These are phyloP conservation scores for Merodon equestris DNA, from an alignment of 2,888 invertebrate genomes.

Conservation along the genomic window DNA sequence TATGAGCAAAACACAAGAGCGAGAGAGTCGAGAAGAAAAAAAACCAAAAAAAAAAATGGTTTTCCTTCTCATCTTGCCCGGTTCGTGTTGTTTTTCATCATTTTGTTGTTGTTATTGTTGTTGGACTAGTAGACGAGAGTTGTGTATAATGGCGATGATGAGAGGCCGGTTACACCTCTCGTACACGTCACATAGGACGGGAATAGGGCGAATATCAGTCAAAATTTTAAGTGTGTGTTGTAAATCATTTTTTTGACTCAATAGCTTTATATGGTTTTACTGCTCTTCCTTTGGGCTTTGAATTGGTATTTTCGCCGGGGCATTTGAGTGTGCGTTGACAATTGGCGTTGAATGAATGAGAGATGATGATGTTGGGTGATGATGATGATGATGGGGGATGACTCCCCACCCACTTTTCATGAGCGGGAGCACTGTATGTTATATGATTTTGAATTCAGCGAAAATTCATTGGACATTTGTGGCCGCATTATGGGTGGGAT, in stretches of 20 bases:
- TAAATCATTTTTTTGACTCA: slow-evolving; percentile 56
- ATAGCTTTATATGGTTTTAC: no score
- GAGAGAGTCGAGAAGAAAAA: slow-evolving; percentile 43
- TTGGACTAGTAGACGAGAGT: slow-evolving; percentile 39
- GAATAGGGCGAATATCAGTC: slow-evolving; percentile 65
- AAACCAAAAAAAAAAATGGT: no score
- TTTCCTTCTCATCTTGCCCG: no score
- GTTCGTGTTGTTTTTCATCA: no score
- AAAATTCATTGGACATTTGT: slow-evolving; percentile 58
- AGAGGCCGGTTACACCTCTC: slow-evolving; percentile 69
- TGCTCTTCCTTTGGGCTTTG: no score
- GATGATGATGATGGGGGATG: slow-evolving; percentile 58
- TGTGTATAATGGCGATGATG: slow-evolving; percentile 67
- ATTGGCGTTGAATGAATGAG: slow-evolving; percentile 66
- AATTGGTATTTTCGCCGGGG: slow-evolving; percentile 20
- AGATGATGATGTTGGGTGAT: slow-evolving; percentile 46
- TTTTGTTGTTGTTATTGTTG: slow-evolving; percentile 42
- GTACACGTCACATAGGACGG: slow-evolving; percentile 65
- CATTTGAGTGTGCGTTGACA: slow-evolving; percentile 68
- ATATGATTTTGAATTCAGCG: slow-evolving; percentile 49
- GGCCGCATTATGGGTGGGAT: slow-evolving; percentile 41
- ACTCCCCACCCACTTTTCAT: slow-evolving; percentile 60
- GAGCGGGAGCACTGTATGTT: slow-evolving; percentile 51
- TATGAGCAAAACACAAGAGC: slow-evolving; percentile 74
- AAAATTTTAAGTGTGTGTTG: slow-evolving; percentile 69